A percentile compares a stretch with the other conserved stretches of the same genome.
Evolutionary conservation across 2,797 vertebrate genomes (phyloP).

Genomic region (Rhinella marina): DNA sequence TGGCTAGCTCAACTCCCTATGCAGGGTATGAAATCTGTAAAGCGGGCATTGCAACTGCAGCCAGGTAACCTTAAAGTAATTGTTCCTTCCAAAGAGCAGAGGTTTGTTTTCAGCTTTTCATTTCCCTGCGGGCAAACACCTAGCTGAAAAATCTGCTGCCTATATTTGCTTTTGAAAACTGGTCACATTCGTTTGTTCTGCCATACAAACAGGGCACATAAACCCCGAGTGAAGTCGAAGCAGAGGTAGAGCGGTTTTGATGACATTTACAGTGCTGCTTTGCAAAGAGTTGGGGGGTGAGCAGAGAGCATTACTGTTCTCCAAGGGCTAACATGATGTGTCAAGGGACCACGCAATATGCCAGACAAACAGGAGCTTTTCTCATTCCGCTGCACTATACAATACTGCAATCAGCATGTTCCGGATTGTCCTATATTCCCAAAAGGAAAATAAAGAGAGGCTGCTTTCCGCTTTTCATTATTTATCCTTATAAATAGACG

Average conservation of each 20-base stretch:
- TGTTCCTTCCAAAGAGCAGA: conserved; percentile 51
- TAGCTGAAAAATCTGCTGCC: conserved; percentile 37
- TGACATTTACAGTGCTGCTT: conserved; percentile 65
- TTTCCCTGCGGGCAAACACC: conserved; percentile 52
- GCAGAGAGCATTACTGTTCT: conserved; percentile 56
- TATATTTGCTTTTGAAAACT: conserved; percentile 57
- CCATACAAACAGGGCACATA: conserved; percentile 60
- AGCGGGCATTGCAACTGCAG: conserved; percentile 41
- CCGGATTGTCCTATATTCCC: conserved; percentile 56
- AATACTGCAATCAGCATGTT: conserved; percentile 59
- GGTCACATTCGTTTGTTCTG: conserved; percentile 54
- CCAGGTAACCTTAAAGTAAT: conserved; percentile 56
- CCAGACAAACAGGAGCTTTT: conserved; percentile 54
- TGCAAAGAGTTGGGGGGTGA: conserved; percentile 55
- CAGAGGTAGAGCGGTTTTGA: conserved; percentile 63
- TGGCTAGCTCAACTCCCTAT: conserved; percentile 24
- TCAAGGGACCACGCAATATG: conserved; percentile 60
- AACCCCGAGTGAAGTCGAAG: conserved; percentile 63
- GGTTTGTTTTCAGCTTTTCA: conserved; percentile 55
- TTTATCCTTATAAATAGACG: conserved; percentile 50
- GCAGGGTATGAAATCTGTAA: conserved; percentile 44
- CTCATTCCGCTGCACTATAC: conserved; percentile 56
- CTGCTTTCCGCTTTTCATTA: conserved; percentile 53
- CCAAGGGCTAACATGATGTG: conserved; percentile 59
- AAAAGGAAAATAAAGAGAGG: conserved; percentile 49